Conservation (phyloP, 1,140 invertebrate genomes). For the Calephelis nemesis region DNA sequence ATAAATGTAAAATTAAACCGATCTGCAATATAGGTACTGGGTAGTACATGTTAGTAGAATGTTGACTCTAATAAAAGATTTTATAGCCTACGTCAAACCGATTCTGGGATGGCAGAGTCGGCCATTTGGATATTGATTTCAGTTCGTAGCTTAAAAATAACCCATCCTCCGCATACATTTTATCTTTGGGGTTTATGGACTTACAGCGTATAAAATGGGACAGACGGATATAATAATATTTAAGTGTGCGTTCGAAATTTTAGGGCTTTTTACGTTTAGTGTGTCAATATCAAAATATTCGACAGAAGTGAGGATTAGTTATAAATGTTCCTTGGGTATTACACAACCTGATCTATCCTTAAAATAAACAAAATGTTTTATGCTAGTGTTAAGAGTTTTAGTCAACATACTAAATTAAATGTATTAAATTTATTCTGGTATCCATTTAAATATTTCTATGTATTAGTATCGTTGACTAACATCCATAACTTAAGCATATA, state of each 20-base stretch:
- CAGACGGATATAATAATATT: conserved; percentile 21
- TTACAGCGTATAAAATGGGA: conserved; percentile 19
- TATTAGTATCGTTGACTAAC: too few species aligned
- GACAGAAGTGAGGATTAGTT: too few species aligned
- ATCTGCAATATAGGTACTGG: background rate
- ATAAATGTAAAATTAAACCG: conserved; percentile 5
- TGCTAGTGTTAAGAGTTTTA: too few species aligned
- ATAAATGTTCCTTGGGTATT: too few species aligned
- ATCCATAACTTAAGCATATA: too few species aligned
- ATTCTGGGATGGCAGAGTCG: conserved; percentile 34
- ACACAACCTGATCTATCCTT: too few species aligned
- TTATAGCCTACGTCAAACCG: conserved; percentile 24
- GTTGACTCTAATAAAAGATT: conserved; percentile 24
- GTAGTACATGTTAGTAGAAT: background rate
- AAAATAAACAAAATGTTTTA: too few species aligned
- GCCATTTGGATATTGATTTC: conserved; percentile 31
- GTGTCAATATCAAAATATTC: background rate
- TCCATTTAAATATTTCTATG: too few species aligned
- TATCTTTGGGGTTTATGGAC: conserved; percentile 20
- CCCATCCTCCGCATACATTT: conserved; percentile 25
- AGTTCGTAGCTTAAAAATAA: conserved; percentile 28
- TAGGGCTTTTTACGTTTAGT: background rate
- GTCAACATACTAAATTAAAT: too few species aligned
- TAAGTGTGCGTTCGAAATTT: conserved; percentile 8
- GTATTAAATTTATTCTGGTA: too few species aligned